Percentiles rank a stretch among this genome's conserved stretches.
These are phyloP conservation scores for Umimayanthus kanabou DNA, from an alignment of 92 coral and sea anemone species.

Conservation along the genomic window DNA sequence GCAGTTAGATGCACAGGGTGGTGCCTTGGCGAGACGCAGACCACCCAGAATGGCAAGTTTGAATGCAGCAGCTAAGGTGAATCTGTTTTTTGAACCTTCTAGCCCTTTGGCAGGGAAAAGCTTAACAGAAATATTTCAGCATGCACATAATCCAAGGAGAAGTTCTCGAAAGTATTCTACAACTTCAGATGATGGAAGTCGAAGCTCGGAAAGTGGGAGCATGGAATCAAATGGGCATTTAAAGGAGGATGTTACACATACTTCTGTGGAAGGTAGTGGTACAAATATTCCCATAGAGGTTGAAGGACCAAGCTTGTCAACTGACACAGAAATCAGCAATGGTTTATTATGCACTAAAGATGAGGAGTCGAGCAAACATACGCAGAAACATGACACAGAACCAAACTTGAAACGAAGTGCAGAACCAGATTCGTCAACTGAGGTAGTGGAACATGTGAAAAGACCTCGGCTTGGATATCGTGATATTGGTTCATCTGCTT, in stretches of 20 bases:
- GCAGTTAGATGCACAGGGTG: slow-evolving; percentile 68
- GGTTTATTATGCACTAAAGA: slow-evolving; percentile 24
- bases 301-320: slow-evolving; percentile 43
- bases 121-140: slow-evolving; percentile 80
- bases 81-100: slow-evolving; percentile 92
- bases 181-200: slow-evolving; percentile 47
- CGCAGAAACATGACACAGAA: slow-evolving; percentile 40
- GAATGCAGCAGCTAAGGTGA: slow-evolving; percentile 98
- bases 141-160: slow-evolving; percentile 56
- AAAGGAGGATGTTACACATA: slow-evolving; percentile 45
- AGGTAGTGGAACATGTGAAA: slow-evolving; percentile 57
- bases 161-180: slow-evolving; percentile 44
- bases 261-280: not conserved
- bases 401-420: slow-evolving; percentile 58
- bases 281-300: not conserved
- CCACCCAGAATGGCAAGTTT: slow-evolving; percentile 97
- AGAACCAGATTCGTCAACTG: slow-evolving; percentile 86
- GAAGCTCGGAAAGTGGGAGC: slow-evolving; percentile 46
- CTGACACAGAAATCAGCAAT: slow-evolving; percentile 49
- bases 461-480: slow-evolving; percentile 42
- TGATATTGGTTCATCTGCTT: slow-evolving; percentile 19
- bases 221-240: slow-evolving; percentile 48
- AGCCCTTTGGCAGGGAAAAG: slow-evolving; percentile 96
- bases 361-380: slow-evolving; percentile 48
- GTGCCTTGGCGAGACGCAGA: slow-evolving; percentile 78